Evolutionary conservation across 2,888 invertebrate species (phyloP).

Genomic region (Eristalinus sepulchralis): DNA sequence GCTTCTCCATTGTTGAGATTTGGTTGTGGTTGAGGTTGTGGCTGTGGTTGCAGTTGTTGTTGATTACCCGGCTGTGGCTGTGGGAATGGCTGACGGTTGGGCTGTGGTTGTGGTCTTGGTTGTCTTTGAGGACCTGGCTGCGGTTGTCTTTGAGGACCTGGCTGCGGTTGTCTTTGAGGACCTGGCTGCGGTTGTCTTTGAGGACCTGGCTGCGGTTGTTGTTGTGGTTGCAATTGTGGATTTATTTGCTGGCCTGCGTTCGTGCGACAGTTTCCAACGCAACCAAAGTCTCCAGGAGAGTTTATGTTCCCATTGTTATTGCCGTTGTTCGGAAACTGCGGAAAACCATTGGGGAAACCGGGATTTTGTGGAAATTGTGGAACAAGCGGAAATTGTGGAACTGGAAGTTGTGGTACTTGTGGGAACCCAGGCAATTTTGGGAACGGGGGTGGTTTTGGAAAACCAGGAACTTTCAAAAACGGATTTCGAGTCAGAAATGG

Average conservation of each 20-base stretch:
- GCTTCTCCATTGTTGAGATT: neutral
- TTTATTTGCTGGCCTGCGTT: neutral
- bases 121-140: no score
- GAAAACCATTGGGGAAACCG: neutral
- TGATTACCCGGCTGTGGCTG: neutral
- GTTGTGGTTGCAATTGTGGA: conserved; percentile 7
- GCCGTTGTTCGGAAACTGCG: neutral
- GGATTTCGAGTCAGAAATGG: conserved; percentile 45
- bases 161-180: neutral
- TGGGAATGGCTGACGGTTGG: neutral
- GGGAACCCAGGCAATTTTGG: conserved; percentile 10
- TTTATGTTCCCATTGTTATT: conserved; percentile 15
- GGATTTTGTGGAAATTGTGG: conserved; percentile 19
- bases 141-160: neutral
- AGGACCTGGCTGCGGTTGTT: neutral
- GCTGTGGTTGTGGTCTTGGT: conserved; percentile 5
- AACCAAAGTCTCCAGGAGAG: neutral
- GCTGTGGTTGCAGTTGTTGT: conserved; percentile 9
- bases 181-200: conserved; percentile 3
- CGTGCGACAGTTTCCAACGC: conserved; percentile 6
- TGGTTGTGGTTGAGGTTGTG: conserved; percentile 3
- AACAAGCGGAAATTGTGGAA: neutral
- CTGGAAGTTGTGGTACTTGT: conserved; percentile 10
- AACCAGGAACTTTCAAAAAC: conserved; percentile 3
- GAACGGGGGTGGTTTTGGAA: neutral